Conservation (phyloP, 2,797 vertebrate species). For the Dryobates pubescens region DNA sequence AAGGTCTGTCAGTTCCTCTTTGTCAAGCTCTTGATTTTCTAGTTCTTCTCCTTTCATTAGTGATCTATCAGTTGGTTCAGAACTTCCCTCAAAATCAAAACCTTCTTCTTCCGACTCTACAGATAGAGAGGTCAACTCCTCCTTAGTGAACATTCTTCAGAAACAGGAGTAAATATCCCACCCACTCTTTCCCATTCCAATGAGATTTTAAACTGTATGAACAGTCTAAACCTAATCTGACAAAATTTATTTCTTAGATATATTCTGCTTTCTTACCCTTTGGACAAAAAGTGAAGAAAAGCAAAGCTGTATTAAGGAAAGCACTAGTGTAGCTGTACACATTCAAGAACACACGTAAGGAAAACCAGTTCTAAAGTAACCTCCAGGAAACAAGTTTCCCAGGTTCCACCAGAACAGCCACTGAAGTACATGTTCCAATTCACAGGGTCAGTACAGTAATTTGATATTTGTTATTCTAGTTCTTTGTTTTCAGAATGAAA, state of each 20-base stretch:
- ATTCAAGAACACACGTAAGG: background rate
- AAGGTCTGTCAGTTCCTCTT: constrained; percentile 88
- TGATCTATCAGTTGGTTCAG: background rate
- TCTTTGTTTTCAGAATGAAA: background rate
- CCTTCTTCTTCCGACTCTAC: constrained; percentile 91
- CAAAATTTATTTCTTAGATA: background rate
- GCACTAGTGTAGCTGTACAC: background rate
- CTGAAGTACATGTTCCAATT: background rate
- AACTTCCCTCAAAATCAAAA: constrained; percentile 79
- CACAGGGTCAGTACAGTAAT: background rate
- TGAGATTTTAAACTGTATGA: background rate
- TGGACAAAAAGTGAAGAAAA: background rate
- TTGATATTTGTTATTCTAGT: background rate
- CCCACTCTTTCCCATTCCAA: background rate
- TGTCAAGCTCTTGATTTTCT: constrained; percentile 29
- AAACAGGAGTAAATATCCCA: background rate
- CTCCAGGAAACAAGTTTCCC: background rate
- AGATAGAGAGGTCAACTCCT: background rate
- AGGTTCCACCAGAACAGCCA: background rate
- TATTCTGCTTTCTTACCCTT: background rate
- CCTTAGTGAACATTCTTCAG: background rate
- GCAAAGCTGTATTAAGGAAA: background rate
- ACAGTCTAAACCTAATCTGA: background rate
- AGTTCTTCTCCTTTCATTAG: constrained; percentile 17
- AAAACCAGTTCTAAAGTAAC: background rate